These are phyloP conservation scores for Microplitis manilae DNA, from an alignment of 2,888 invertebrate species.

Conservation along the genomic window DNA sequence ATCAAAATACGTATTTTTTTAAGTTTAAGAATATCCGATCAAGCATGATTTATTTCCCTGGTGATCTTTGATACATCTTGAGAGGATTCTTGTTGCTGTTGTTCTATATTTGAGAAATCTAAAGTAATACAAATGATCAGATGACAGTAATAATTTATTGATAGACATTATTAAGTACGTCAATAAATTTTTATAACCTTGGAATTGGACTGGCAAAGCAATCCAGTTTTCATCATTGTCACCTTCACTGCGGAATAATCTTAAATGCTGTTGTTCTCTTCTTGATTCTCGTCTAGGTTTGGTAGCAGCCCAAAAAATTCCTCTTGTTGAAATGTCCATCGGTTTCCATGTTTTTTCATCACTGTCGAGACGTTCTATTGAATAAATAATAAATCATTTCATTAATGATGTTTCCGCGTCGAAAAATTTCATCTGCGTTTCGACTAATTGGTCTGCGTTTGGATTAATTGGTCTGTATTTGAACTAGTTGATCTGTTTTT, in stretches of 20 bases:
- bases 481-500: too few relatives aligned
- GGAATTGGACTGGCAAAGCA: conserved; percentile 46
- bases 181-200: conserved; percentile 36
- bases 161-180: neutral
- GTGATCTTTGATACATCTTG: conserved; percentile 65
- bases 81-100: conserved; percentile 46
- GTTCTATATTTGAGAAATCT: conserved; percentile 52
- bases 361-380: neutral
- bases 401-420: neutral
- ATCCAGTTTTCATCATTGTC: conserved; percentile 47
- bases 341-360: neutral
- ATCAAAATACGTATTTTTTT: conserved; percentile 2
- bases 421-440: neutral
- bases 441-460: too few relatives aligned
- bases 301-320: conserved; percentile 81
- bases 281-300: conserved; percentile 75
- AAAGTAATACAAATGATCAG: conserved; percentile 3
- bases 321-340: conserved; percentile 47
- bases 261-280: conserved; percentile 55
- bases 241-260: conserved; percentile 38
- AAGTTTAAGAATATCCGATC: neutral
- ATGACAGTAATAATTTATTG: neutral
- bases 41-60: conserved; percentile 61
- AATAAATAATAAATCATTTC: neutral
- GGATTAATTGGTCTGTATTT: too few relatives aligned